Evolutionary conservation across 2,797 vertebrate species (phyloP).

Genomic region (Sardinella longiceps): DNA sequence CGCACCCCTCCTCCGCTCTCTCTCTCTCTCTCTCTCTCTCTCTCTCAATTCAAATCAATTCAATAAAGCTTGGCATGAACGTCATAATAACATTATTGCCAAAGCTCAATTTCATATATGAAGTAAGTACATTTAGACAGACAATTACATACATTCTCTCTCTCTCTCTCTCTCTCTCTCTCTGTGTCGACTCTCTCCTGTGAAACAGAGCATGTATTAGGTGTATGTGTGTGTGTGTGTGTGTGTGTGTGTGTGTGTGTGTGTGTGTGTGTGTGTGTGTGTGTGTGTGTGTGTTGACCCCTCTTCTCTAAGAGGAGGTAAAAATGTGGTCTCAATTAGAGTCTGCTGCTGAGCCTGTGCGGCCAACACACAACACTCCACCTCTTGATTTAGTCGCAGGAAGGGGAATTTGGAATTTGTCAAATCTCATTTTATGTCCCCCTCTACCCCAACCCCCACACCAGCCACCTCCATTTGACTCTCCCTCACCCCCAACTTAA

Average conservation of each 20-base stretch:
- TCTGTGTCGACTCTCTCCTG: conserved; percentile 50
- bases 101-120: too few species aligned
- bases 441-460: too few species aligned
- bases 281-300: conserved; percentile 62
- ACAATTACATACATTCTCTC: too few species aligned
- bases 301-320: not conserved
- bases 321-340: conserved; percentile 64
- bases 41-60: too few species aligned
- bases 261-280: too few species aligned
- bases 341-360: conserved; percentile 48
- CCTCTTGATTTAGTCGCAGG: conserved; percentile 51
- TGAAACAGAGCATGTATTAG: conserved; percentile 55
- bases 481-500: too few species aligned
- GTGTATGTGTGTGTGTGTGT: conserved; percentile 51
- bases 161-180: conserved; percentile 14
- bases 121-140: too few species aligned
- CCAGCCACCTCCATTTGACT: too few species aligned
- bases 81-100: too few species aligned
- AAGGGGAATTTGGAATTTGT: conserved; percentile 51
- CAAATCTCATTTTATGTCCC: conserved; percentile 41
- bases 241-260: too few species aligned
- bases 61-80: too few species aligned
- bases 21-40: not conserved
- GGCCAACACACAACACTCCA: conserved; percentile 36
- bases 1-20: not conserved